Evolutionary conservation across 30 jellyfish, hydroid and myxozoan species (phyloP).

Genomic region (Mastigias papua): DNA sequence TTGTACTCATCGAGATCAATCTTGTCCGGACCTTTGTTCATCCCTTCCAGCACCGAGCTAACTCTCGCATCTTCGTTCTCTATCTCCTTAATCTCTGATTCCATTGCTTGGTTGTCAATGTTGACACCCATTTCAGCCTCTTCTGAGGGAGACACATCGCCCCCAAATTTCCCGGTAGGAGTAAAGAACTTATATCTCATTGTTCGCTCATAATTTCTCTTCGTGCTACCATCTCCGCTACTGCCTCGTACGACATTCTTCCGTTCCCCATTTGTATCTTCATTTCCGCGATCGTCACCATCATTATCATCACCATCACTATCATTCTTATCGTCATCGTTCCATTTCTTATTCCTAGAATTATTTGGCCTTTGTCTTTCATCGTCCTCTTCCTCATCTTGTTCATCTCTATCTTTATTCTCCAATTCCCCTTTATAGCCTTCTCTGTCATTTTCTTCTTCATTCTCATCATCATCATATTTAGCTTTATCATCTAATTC

Average conservation of each 20-base stretch:
- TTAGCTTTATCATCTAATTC: constrained; percentile 24
- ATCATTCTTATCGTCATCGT: constrained; percentile 19
- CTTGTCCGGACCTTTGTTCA: background rate
- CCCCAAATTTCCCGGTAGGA: constrained; percentile 40
- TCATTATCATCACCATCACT: constrained; percentile 46
- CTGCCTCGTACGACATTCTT: constrained; percentile 28
- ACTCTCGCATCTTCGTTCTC: constrained; percentile 58
- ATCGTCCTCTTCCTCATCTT: constrained; percentile 27
- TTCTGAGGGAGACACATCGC: constrained; percentile 46
- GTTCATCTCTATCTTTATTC: constrained; percentile 3
- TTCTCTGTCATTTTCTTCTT: constrained; percentile 25
- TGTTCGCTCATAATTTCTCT: background rate
- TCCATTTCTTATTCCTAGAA: constrained; percentile 20
- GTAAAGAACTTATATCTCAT: constrained; percentile 49
- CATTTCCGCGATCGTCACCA: constrained; percentile 9
- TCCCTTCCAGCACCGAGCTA: constrained; percentile 35
- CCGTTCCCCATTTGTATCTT: constrained; percentile 32
- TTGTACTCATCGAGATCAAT: constrained; percentile 48
- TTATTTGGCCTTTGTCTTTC: constrained; percentile 11
- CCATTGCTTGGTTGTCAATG: constrained; percentile 73
- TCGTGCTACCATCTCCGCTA: background rate
- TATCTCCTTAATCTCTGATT: constrained; percentile 59
- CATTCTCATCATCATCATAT: constrained; percentile 20
- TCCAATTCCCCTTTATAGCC: background rate
- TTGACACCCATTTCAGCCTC: constrained; percentile 73